phyloP scores from a whole-genome alignment of 2,888 invertebrate genomes.

The Philereme transversata region DNA sequence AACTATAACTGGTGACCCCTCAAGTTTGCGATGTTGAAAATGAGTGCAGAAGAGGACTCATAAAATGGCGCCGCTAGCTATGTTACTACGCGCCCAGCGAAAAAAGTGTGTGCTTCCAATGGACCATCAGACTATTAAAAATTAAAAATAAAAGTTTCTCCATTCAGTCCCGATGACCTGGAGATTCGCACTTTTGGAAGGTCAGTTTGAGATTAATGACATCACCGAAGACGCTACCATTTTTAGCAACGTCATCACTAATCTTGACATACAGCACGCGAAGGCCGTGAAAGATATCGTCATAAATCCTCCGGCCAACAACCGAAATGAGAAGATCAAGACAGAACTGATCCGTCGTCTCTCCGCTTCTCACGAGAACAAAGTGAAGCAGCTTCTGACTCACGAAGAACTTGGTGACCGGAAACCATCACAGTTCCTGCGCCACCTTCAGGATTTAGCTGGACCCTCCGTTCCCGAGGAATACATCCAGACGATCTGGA shows the following conservation, averaged over 20 bases:
- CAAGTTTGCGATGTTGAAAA: background rate
- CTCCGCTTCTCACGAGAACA: conserved; percentile 6
- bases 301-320: background rate
- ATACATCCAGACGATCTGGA: conserved; percentile 1
- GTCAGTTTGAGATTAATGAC: background rate
- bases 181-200: background rate
- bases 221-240: background rate
- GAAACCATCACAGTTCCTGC: conserved; percentile 4
- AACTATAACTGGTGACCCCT: background rate
- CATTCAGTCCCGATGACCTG: background rate
- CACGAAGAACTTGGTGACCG: conserved; percentile 6
- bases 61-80: background rate
- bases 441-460: conserved; percentile 4
- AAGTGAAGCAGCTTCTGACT: background rate
- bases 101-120: background rate
- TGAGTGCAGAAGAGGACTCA: background rate
- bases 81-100: background rate
- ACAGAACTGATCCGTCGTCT: conserved; percentile 1
- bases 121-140: background rate
- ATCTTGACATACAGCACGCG: background rate
- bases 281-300: conserved; percentile 1
- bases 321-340: conserved; percentile 1
- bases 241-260: background rate
- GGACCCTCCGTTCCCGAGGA: conserved; percentile 3
- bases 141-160: background rate